Evolutionary conservation across 2,113 vertebrate species (phyloP).

Genomic region (Actenoides lindsayi): DNA sequence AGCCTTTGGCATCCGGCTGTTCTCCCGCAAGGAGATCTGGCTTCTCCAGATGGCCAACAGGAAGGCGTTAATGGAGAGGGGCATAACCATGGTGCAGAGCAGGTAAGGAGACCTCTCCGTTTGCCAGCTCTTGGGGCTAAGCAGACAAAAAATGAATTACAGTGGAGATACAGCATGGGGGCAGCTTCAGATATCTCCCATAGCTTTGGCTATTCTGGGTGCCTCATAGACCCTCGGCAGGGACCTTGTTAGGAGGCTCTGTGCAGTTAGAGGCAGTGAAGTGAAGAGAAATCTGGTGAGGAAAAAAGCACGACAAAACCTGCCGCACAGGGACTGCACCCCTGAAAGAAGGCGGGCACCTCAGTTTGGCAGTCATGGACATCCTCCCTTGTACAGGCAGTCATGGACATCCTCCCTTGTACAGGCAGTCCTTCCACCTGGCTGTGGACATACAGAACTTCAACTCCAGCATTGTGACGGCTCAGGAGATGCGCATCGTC

Average conservation of each 20-base stretch:
- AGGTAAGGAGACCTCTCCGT: conserved; percentile 59
- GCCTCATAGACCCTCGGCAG: neutral
- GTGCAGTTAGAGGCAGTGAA: neutral
- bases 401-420: neutral
- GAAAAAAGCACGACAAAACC: neutral
- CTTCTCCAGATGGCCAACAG: conserved; percentile 87
- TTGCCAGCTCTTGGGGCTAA: neutral
- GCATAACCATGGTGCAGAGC: conserved; percentile 80
- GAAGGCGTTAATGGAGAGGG: conserved; percentile 79
- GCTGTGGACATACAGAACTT: conserved; percentile 80
- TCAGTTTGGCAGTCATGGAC: neutral
- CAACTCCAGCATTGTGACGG: conserved; percentile 79
- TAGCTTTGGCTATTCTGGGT: neutral
- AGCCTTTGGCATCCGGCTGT: conserved; percentile 83
- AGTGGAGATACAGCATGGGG: no score
- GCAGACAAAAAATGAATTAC: neutral
- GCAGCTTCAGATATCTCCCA: neutral
- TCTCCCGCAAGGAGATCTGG: conserved; percentile 85
- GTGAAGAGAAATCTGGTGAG: neutral
- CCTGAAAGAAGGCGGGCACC: neutral
- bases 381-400: conserved; percentile 57
- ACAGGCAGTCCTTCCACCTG: conserved; percentile 78
- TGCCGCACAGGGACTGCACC: neutral
- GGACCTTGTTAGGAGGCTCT: neutral
- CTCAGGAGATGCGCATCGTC: conserved; percentile 84